Evolutionary conservation across 2,888 invertebrate species (phyloP).

Genomic region (Orthosia incerta): DNA sequence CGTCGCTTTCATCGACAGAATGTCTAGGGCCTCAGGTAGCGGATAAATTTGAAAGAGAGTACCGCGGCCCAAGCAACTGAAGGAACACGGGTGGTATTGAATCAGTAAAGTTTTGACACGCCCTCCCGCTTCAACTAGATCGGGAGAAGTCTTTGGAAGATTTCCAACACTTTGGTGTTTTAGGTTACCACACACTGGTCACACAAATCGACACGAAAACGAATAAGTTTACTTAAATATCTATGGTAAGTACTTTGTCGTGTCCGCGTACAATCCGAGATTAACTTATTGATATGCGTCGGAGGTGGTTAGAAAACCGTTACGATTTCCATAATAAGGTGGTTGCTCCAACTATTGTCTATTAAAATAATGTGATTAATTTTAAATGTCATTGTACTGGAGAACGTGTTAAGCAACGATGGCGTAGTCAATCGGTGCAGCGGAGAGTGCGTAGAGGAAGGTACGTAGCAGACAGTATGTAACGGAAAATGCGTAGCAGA

Average conservation of each 20-base stretch:
- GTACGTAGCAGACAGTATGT: background rate
- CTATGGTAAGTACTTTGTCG: constrained; percentile 35
- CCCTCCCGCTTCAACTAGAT: too few species aligned
- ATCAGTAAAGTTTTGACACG: too few species aligned
- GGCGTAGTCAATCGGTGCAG: constrained; percentile 18
- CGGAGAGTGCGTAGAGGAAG: background rate
- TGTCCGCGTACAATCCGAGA: constrained; percentile 41
- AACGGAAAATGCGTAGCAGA: background rate
- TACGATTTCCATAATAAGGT: constrained; percentile 58
- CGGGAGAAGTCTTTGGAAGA: too few species aligned
- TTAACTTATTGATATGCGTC: constrained; percentile 54
- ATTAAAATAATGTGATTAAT: background rate
- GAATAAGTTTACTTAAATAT: constrained; percentile 12
- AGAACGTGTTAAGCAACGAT: constrained; percentile 13
- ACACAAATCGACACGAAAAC: too few species aligned
- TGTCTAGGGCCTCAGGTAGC: too few species aligned
- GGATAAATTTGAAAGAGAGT: too few species aligned
- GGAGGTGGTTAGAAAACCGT: constrained; percentile 61
- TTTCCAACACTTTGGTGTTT: too few species aligned
- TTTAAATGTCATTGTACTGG: constrained; percentile 23
- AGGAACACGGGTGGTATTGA: too few species aligned
- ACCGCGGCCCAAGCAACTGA: too few species aligned
- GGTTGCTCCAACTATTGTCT: constrained; percentile 18
- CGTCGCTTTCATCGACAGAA: too few species aligned
- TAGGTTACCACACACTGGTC: too few species aligned